Conservation (phyloP, 2,888 invertebrate species). For the Lycocerus yunnanus region DNA sequence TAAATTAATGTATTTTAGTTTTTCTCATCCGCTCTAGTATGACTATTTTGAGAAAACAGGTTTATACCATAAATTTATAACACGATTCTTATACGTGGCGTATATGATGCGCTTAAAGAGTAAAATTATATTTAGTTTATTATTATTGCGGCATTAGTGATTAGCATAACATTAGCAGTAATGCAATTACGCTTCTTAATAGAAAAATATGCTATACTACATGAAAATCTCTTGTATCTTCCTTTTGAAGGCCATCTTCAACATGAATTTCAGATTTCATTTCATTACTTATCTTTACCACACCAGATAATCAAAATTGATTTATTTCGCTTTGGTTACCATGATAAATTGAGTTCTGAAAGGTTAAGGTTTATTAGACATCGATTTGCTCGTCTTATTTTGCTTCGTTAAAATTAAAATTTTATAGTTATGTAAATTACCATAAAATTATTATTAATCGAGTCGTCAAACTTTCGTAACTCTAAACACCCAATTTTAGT, state of each 20-base stretch:
- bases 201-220: conserved; percentile 19
- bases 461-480: too few relatives aligned
- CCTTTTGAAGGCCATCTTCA: conserved; percentile 4
- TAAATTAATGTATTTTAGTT: conserved; percentile 39
- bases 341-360: neutral
- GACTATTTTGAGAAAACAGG: conserved; percentile 43
- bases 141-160: conserved; percentile 36
- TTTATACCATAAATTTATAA: conserved; percentile 38
- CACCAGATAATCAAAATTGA: neutral
- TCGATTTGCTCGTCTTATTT: neutral
- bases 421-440: neutral
- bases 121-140: conserved; percentile 36
- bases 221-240: conserved; percentile 10
- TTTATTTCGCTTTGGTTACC: neutral
- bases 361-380: neutral
- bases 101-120: conserved; percentile 32
- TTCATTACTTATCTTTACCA: neutral
- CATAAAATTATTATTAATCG: too few relatives aligned
- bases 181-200: conserved; percentile 26
- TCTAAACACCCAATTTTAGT: too few relatives aligned
- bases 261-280: conserved; percentile 11
- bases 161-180: conserved; percentile 39
- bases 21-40: conserved; percentile 32
- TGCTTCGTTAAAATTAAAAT: neutral
- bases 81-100: conserved; percentile 23